Evolutionary conservation across 2,797 vertebrate genomes (phyloP).

Genomic region (Apodemus agrarius): DNA sequence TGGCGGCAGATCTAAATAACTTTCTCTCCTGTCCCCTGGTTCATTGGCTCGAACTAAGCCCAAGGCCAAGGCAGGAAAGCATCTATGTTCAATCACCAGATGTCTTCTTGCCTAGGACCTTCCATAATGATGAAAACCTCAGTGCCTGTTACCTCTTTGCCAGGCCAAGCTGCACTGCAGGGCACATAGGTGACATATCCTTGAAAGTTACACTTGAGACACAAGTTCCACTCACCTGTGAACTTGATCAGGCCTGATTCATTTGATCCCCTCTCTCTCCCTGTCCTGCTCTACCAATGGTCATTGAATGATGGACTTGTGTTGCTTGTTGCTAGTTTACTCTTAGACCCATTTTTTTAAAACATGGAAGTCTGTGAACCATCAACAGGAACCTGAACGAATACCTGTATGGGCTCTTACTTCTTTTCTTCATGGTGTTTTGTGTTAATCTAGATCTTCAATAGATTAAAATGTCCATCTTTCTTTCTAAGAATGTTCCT

Average conservation of each 20-base stretch:
- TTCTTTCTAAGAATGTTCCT: background rate
- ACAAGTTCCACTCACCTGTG: background rate
- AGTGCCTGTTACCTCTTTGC: slow-evolving; percentile 12
- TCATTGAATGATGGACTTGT: background rate
- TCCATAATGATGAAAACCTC: slow-evolving; percentile 61
- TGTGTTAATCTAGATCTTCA: background rate
- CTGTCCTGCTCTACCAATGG: background rate
- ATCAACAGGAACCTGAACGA: background rate
- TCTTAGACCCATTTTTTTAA: background rate
- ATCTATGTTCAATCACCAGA: slow-evolving; percentile 57
- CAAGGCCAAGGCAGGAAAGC: slow-evolving; percentile 71
- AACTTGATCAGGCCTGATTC: background rate
- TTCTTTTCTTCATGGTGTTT: background rate
- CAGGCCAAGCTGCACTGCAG: background rate
- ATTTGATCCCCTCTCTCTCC: background rate
- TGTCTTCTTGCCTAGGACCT: slow-evolving; percentile 62
- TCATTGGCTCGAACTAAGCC: slow-evolving; percentile 68
- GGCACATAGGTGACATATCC: background rate
- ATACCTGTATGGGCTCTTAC: background rate
- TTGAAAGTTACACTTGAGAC: background rate
- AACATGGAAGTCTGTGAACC: background rate
- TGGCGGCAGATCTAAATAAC: slow-evolving; percentile 68
- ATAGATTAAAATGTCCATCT: background rate
- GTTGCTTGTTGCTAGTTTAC: slow-evolving; percentile 11
- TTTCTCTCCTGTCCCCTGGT: slow-evolving; percentile 71